Percentiles rank a stretch among this genome's conserved stretches.
Conservation (phyloP, 1,140 invertebrate species). For the Camponotus pennsylvanicus region DNA sequence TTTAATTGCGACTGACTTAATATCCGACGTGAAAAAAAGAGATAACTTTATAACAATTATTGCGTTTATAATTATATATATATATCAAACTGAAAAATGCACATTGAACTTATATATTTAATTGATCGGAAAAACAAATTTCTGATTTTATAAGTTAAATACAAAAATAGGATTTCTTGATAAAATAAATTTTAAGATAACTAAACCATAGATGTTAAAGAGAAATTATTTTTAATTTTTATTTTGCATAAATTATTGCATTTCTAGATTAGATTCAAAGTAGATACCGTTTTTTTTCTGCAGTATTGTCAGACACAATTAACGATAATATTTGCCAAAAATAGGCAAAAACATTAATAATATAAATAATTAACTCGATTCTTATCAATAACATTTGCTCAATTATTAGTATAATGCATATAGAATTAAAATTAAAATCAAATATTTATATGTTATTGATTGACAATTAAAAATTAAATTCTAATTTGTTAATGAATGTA, state of each 20-base stretch:
- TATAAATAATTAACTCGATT: neutral
- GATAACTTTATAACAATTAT: neutral
- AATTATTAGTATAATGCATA: neutral
- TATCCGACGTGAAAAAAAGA: neutral
- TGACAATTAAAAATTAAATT: neutral
- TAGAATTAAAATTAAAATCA: neutral
- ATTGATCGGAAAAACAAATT: neutral
- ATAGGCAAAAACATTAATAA: neutral
- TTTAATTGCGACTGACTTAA: neutral
- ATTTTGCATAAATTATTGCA: neutral
- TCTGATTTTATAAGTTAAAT: neutral
- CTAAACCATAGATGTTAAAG: neutral
- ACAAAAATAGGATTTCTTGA: neutral
- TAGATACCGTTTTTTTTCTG: neutral
- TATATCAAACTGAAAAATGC: neutral
- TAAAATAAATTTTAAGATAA: neutral
- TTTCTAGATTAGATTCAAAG: neutral
- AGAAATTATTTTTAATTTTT: neutral
- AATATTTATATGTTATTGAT: neutral
- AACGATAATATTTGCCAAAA: neutral
- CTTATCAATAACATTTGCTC: neutral
- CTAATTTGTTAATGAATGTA: neutral
- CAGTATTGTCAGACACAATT: neutral
- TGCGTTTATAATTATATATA: neutral
- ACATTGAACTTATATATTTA: neutral